Conservation (phyloP, 2,888 invertebrate genomes). For the Apamea crenata region DNA sequence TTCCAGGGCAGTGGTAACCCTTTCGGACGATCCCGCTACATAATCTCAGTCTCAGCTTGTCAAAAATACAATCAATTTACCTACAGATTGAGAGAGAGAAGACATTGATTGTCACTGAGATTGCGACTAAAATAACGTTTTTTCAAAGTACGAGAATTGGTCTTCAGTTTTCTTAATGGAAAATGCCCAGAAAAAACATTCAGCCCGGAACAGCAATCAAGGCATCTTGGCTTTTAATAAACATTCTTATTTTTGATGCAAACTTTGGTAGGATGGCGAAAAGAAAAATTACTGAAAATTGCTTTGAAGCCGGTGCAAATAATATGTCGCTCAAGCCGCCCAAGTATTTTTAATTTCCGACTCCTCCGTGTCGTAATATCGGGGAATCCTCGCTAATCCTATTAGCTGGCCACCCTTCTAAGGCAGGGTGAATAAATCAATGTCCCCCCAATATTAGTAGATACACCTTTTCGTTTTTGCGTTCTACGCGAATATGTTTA, state of each 20-base stretch:
- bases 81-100: no score
- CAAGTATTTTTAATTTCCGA: slow-evolving; percentile 62
- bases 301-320: slow-evolving; percentile 9
- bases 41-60: no score
- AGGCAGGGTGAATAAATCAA: slow-evolving; percentile 61
- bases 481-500: slow-evolving; percentile 15
- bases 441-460: slow-evolving; percentile 26
- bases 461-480: slow-evolving; percentile 18
- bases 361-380: slow-evolving; percentile 44
- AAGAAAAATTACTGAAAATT: neutral
- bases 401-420: slow-evolving; percentile 63
- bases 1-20: no score
- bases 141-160: no score
- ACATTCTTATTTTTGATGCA: neutral
- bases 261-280: neutral
- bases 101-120: no score
- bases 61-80: no score
- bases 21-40: no score
- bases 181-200: no score
- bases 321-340: slow-evolving; percentile 40
- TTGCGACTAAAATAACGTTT: no score
- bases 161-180: no score
- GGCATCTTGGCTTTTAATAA: no score
- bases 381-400: slow-evolving; percentile 65
- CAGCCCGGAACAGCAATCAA: no score